Conservation (phyloP, 2,113 vertebrate species). For the Megaptera novaeangliae region DNA sequence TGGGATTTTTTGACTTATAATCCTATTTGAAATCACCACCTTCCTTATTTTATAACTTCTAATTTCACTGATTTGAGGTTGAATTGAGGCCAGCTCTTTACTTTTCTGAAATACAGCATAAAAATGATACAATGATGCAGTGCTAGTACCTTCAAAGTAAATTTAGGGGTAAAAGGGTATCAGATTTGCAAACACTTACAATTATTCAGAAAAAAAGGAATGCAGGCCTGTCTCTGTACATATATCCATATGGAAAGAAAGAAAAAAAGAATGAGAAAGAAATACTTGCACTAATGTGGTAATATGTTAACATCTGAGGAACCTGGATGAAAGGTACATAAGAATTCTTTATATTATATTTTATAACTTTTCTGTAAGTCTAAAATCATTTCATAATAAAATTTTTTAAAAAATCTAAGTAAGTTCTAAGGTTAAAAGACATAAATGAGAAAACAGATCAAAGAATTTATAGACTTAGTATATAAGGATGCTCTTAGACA, state of each 20-base stretch:
- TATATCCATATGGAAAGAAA: not conserved
- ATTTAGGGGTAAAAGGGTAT: not conserved
- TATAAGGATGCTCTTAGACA: constrained; percentile 2
- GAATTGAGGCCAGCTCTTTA: constrained; percentile 55
- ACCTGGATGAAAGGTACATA: not conserved
- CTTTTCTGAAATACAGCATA: constrained; percentile 48
- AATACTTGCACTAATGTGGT: not conserved
- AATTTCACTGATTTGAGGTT: constrained; percentile 54
- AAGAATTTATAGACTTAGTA: not conserved
- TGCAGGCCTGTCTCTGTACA: not conserved
- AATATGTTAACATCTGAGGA: not conserved
- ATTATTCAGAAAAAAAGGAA: not conserved
- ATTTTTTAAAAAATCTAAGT: not conserved
- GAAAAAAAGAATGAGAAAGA: too few relatives aligned
- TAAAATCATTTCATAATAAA: constrained; percentile 34
- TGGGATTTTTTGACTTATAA: not conserved
- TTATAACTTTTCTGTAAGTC: constrained; percentile 8
- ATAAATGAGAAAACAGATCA: constrained; percentile 26
- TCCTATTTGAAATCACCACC: constrained; percentile 23
- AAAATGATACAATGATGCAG: constrained; percentile 43
- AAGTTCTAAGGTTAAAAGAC: constrained; percentile 32
- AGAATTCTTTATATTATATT: not conserved
- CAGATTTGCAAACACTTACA: not conserved
- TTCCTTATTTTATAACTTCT: constrained; percentile 62
- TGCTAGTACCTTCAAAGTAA: constrained; percentile 34